Percentiles rank a stretch among this genome's conserved stretches.
These are phyloP conservation scores for Paradoxurus hermaphroditus DNA, from an alignment of 2,113 vertebrate species.

Conservation along the genomic window DNA sequence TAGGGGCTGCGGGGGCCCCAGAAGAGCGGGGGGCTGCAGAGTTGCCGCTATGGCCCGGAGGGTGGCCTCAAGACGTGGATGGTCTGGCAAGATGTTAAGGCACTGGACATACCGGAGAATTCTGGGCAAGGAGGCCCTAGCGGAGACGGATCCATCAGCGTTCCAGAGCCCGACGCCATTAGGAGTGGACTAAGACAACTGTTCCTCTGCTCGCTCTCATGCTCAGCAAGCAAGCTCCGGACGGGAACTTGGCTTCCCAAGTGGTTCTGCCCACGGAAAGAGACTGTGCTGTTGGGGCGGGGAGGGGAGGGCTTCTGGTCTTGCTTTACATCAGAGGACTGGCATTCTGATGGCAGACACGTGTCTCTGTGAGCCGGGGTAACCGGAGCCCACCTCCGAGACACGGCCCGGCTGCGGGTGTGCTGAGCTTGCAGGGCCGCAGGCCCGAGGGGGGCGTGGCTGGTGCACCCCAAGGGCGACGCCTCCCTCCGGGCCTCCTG, in stretches of 20 bases:
- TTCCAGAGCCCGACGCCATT: background rate
- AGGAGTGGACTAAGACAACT: background rate
- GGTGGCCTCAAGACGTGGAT: background rate
- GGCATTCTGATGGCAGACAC: background rate
- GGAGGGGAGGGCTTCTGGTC: background rate
- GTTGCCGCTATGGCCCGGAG: background rate
- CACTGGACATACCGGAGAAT: background rate
- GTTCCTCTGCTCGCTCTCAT: background rate
- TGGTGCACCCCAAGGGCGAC: accelerated
- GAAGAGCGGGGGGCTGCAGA: background rate
- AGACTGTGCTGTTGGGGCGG: background rate
- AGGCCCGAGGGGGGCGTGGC: accelerated
- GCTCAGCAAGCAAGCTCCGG: background rate
- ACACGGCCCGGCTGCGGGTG: background rate
- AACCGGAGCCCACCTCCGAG: background rate
- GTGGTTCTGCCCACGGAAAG: background rate
- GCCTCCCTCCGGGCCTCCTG: background rate
- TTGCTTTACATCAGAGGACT: too few relatives aligned
- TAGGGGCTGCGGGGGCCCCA: background rate
- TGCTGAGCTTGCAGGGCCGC: background rate
- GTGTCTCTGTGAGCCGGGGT: background rate
- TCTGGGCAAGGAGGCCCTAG: background rate
- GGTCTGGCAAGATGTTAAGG: background rate
- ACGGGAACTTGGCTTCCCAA: background rate
- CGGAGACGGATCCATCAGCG: background rate